Evolutionary conservation across 2,888 invertebrate genomes (phyloP), one percentile per base, ranked within the genome.

Genomic region (Troides oblongomaculatus): DNA sequence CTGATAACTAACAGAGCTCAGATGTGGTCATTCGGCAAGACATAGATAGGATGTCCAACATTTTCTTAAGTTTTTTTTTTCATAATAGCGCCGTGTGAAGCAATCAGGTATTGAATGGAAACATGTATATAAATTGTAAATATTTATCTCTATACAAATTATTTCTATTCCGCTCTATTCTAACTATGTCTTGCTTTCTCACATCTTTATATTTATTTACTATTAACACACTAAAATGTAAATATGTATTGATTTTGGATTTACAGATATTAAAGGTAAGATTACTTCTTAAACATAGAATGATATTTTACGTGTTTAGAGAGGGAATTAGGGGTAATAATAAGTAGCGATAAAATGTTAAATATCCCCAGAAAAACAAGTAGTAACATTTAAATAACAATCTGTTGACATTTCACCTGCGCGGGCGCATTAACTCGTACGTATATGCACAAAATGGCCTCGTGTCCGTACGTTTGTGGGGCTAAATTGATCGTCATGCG

Each of bases 151-250:
- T 79, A 21, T 77, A 30, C 78, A 76, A 75, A 78, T 72, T 82
- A 74, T 80, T 64, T 80, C 75, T 81, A 74, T 83, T 77, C 79
- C 81, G 84, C 88, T 88, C 82, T 84, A 72, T 81, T 86, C 88
- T 92, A 91, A 90, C 90, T 92, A 92, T 92, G 92, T 92, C 92
- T 92, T 92, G 92, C 92, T 92, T 91, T 79, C 84, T 89, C 84
- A 88, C 89, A 87, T 87, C 82, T 85, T 66, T 70, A 64, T 43
- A 67, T 69, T 39, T 70, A 70, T 66, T 64, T 71, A 73, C 50
- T 73, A 71, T 69, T 74, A 72, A 74, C 63, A 36, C 56, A 64
- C 59, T 72, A 74, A 72, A 70, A 68, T 72, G 43, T 69, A 72
- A 0, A 18, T 72, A 68, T 50, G 43, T 68, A 67, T 30, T 30